These are phyloP conservation scores for Bombus cullumanus DNA, from an alignment of 1,140 invertebrate species.

Conservation along the genomic window DNA sequence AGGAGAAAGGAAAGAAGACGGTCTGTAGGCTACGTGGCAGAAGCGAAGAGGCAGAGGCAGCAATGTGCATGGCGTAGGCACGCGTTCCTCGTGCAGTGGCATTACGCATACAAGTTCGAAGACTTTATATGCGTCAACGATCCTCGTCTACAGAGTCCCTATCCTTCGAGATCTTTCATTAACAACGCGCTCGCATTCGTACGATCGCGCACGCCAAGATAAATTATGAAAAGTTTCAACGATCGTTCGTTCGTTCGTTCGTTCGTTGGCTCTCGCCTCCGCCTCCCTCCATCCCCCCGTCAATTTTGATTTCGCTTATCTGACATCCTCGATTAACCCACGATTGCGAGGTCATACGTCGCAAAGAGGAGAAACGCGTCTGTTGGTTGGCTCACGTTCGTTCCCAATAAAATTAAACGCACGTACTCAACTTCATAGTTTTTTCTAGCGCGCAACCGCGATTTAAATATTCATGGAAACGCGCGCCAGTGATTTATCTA, in stretches of 20 bases:
- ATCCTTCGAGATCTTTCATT: neutral
- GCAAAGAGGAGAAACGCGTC: neutral
- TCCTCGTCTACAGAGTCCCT: neutral
- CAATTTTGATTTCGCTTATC: conserved; percentile 32
- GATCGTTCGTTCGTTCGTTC: neutral
- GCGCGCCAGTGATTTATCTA: neutral
- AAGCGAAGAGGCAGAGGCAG: neutral
- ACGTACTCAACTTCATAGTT: neutral
- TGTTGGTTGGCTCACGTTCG: neutral
- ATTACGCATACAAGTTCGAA: neutral
- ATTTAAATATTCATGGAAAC: conserved; percentile 19
- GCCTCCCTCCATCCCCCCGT: neutral
- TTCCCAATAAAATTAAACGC: neutral
- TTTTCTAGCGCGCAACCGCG: neutral
- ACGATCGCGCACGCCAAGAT: neutral
- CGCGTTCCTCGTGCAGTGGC: conserved; percentile 31
- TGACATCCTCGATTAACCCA: conserved; percentile 7
- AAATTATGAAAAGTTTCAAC: conserved; percentile 4
- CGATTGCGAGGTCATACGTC: neutral
- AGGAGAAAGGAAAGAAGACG: conserved; percentile 21
- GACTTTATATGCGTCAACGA: neutral
- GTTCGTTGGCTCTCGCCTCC: neutral
- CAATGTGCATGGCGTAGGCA: neutral
- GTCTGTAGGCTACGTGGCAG: neutral
- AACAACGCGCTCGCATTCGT: too few species aligned